phyloP scores from a whole-genome alignment of 2,113 vertebrate genomes.

The Barnardius zonarius region DNA sequence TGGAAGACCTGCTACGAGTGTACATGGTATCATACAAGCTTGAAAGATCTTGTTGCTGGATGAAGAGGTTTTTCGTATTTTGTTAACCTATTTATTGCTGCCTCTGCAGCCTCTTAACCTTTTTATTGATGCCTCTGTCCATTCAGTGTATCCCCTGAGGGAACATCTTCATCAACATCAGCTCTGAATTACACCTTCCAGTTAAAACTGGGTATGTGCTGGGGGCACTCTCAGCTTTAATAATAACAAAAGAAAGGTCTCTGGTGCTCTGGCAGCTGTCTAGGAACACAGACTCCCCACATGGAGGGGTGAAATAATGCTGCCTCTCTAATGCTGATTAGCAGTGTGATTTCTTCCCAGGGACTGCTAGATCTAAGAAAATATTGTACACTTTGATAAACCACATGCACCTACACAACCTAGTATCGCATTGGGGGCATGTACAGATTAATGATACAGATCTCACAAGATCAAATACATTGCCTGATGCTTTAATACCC shows the following conservation, averaged over 20 bases:
- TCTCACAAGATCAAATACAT: not conserved
- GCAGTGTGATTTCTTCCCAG: not conserved
- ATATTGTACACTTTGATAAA: not conserved
- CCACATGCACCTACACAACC: not conserved
- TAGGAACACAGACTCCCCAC: not conserved
- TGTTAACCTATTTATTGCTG: not conserved
- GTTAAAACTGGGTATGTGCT: not conserved
- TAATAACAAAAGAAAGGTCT: not conserved
- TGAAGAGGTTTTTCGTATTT: not conserved
- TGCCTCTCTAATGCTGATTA: not conserved
- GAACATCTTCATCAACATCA: not conserved
- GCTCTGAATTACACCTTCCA: not conserved
- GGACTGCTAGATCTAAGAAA: not conserved
- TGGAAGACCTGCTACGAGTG: not conserved
- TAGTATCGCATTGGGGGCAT: not conserved
- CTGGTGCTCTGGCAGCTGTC: not conserved
- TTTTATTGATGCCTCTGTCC: not conserved
- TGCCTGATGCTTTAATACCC: not conserved
- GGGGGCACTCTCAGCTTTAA: not conserved
- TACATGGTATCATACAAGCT: not conserved
- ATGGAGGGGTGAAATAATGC: not conserved
- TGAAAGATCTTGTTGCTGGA: not conserved
- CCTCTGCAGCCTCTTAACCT: not conserved
- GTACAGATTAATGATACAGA: not conserved
- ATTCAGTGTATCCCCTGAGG: not conserved